Evolutionary conservation across 2,797 vertebrate genomes (phyloP).

Genomic region (Echeneis naucrates): DNA sequence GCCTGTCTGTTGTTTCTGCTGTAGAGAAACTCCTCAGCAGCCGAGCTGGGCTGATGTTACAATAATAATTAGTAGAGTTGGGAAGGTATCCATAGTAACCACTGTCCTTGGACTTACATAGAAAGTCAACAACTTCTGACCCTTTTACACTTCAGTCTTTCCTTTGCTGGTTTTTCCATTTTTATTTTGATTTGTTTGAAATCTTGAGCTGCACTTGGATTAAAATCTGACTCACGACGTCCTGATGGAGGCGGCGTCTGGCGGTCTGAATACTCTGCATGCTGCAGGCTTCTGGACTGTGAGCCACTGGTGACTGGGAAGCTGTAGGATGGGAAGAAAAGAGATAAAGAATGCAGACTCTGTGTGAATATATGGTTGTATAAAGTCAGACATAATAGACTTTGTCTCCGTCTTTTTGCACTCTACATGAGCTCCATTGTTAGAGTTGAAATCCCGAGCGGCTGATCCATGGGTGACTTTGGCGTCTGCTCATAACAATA

Average conservation of each 20-base stretch:
- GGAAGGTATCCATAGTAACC: conserved; percentile 38
- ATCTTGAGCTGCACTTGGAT: too few relatives aligned
- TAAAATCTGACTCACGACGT: too few relatives aligned
- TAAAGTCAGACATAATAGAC: too few relatives aligned
- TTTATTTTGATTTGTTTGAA: too few relatives aligned
- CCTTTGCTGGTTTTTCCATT: too few relatives aligned
- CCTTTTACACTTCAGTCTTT: not conserved
- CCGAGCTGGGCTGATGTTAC: not conserved
- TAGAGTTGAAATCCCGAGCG: not conserved
- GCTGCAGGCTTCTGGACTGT: too few relatives aligned
- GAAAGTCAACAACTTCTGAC: conserved; percentile 5
- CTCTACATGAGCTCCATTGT: not conserved
- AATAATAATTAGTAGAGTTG: not conserved
- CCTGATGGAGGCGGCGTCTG: too few relatives aligned
- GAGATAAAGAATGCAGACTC: too few relatives aligned
- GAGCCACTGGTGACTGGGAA: too few relatives aligned
- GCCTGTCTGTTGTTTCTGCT: not conserved
- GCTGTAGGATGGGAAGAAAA: too few relatives aligned
- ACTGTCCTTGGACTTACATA: not conserved
- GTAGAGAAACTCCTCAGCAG: not conserved
- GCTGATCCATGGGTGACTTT: not conserved
- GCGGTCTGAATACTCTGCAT: too few relatives aligned
- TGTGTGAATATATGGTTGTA: too few relatives aligned
- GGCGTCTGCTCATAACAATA: not conserved
- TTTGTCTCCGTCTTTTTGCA: not conserved